These are phyloP conservation scores for Nibea albiflora DNA, from an alignment of 2,113 vertebrate genomes.

Conservation along the genomic window DNA sequence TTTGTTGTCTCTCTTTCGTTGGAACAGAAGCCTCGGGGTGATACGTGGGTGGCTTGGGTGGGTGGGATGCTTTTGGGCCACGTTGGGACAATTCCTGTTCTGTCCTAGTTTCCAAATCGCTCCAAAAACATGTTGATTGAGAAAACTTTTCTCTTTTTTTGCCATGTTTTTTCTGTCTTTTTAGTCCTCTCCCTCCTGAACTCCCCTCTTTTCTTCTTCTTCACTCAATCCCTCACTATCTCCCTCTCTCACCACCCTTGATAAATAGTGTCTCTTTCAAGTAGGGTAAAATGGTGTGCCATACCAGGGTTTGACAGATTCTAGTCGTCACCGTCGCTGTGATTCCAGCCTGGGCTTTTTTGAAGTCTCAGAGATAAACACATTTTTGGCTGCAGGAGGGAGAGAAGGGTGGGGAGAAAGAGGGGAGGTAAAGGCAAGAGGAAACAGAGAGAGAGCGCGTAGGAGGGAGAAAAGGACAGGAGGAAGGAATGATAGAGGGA, in stretches of 20 bases:
- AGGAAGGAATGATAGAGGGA: slow-evolving; percentile 20
- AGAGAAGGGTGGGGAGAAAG: slow-evolving; percentile 1
- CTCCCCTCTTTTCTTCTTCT: background rate
- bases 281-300: slow-evolving; percentile 46
- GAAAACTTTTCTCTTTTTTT: slow-evolving; percentile 10
- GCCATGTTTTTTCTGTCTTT: background rate
- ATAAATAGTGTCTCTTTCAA: slow-evolving; percentile 51
- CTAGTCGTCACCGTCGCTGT: slow-evolving; percentile 31
- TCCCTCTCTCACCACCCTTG: background rate
- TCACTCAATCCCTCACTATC: slow-evolving; percentile 7
- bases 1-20: slow-evolving; percentile 44
- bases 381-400: slow-evolving; percentile 63
- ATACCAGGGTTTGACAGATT: slow-evolving; percentile 46
- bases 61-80: slow-evolving; percentile 19
- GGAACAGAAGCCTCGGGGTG: slow-evolving; percentile 40
- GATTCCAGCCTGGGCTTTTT: slow-evolving; percentile 47
- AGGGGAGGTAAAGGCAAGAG: slow-evolving; percentile 16
- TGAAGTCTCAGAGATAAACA: slow-evolving; percentile 73
- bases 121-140: slow-evolving; percentile 67
- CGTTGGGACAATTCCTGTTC: slow-evolving; percentile 30
- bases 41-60: slow-evolving; percentile 22
- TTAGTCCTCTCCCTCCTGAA: background rate
- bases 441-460: slow-evolving; percentile 14
- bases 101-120: slow-evolving; percentile 68
- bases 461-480: slow-evolving; percentile 18